A percentile compares a stretch with the other conserved stretches of the same genome.
Evolutionary conservation across 2,113 vertebrate species (phyloP).

Genomic region (Aspiorhynchus laticeps): DNA sequence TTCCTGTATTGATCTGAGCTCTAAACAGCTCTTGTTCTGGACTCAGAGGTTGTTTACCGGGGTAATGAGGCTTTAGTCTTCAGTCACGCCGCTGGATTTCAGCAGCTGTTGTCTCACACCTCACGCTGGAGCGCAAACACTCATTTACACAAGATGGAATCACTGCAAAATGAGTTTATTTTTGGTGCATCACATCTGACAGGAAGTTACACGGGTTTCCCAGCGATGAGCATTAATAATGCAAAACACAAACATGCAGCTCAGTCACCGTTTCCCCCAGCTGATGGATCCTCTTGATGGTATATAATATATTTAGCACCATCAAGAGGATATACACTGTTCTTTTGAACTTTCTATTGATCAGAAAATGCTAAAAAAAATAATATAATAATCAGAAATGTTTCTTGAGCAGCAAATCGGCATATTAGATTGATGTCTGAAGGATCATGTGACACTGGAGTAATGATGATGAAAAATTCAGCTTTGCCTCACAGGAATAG

Average conservation of each 20-base stretch:
- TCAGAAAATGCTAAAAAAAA: too few relatives aligned
- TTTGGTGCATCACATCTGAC: neutral
- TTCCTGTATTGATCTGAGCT: constrained; percentile 29
- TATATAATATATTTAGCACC: too few relatives aligned
- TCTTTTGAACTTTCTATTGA: too few relatives aligned
- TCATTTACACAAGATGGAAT: neutral
- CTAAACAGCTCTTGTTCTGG: constrained; percentile 14
- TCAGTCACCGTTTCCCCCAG: neutral
- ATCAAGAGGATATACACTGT: too few relatives aligned
- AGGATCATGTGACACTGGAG: too few relatives aligned
- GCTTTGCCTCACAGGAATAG: too few relatives aligned
- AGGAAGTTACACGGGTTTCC: constrained; percentile 24
- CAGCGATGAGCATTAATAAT: constrained; percentile 19
- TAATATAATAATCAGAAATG: too few relatives aligned
- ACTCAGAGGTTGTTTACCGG: constrained; percentile 6
- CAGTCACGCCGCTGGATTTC: neutral
- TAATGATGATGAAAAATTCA: too few relatives aligned
- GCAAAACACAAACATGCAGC: neutral
- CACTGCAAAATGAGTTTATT: neutral
- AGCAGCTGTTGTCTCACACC: constrained; percentile 14
- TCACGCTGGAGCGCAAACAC: neutral
- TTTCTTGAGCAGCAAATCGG: too few relatives aligned
- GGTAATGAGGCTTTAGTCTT: neutral
- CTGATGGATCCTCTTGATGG: neutral
- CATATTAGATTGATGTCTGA: too few relatives aligned